These are phyloP conservation scores for Planococcus citri DNA, from an alignment of 1,140 invertebrate species.

Conservation along the genomic window DNA sequence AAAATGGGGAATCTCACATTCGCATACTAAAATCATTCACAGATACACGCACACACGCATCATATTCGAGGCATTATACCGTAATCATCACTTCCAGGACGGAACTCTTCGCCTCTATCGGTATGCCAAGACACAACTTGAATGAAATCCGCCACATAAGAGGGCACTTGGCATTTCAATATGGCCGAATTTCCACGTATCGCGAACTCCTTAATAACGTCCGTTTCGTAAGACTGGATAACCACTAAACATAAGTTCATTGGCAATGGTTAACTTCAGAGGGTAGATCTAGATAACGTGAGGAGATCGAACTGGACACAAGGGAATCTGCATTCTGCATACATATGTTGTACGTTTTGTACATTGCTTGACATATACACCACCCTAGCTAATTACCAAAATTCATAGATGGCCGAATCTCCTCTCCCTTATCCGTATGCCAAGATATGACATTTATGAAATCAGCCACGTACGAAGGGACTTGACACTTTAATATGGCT, in stretches of 20 bases:
- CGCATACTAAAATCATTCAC: not conserved
- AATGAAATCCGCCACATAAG: slow-evolving; percentile 83
- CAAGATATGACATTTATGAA: slow-evolving; percentile 80
- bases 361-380: no score
- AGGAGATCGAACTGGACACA: not conserved
- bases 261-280: not conserved
- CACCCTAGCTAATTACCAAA: slow-evolving; percentile 25
- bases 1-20: not conserved
- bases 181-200: slow-evolving; percentile 84
- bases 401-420: slow-evolving; percentile 25
- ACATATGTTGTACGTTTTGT: no score
- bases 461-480: slow-evolving; percentile 83
- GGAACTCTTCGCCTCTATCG: slow-evolving; percentile 48
- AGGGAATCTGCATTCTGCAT: not conserved
- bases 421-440: slow-evolving; percentile 60
- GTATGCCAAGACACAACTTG: slow-evolving; percentile 73
- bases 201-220: slow-evolving; percentile 86
- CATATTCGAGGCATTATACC: no score
- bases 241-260: slow-evolving; percentile 53
- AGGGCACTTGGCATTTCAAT: slow-evolving; percentile 81
- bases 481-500: slow-evolving; percentile 79
- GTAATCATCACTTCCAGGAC: slow-evolving; percentile 21
- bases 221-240: slow-evolving; percentile 76
- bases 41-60: no score
- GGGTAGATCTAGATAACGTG: not conserved